phyloP scores from a whole-genome alignment of 2,888 invertebrate species.

The Patella depressa region DNA sequence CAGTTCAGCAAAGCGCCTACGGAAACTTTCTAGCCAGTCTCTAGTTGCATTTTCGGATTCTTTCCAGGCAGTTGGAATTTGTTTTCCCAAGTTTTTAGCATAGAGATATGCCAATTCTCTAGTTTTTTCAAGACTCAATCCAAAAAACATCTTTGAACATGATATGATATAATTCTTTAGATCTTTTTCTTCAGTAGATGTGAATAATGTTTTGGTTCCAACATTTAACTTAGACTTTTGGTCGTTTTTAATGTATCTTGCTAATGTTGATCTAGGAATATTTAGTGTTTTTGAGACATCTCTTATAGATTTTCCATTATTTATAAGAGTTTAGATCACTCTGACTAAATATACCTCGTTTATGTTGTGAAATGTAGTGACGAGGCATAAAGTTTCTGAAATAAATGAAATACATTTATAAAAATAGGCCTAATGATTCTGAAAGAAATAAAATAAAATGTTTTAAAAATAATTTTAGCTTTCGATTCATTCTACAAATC shows the following conservation, averaged over 20 bases:
- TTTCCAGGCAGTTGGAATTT: not conserved
- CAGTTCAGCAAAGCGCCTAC: not conserved
- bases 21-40: not conserved
- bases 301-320: not conserved
- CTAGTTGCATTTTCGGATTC: not conserved
- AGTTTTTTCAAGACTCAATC: not conserved
- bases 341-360: no score
- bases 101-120: not conserved
- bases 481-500: no score
- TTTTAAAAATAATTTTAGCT: no score
- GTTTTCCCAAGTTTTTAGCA: not conserved
- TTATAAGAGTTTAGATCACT: not conserved
- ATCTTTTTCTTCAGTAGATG: not conserved
- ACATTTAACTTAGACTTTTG: not conserved
- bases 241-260: not conserved
- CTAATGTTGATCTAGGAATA: not conserved
- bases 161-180: not conserved
- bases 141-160: not conserved
- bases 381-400: no score
- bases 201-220: not conserved
- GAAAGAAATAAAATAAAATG: no score
- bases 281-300: not conserved
- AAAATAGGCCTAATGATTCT: no score
- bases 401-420: no score
- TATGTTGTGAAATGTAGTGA: no score